Evolutionary conservation across 2,888 invertebrate genomes (phyloP), one percentile per base, ranked within the genome.

Genomic region (Morpho deidamia): DNA sequence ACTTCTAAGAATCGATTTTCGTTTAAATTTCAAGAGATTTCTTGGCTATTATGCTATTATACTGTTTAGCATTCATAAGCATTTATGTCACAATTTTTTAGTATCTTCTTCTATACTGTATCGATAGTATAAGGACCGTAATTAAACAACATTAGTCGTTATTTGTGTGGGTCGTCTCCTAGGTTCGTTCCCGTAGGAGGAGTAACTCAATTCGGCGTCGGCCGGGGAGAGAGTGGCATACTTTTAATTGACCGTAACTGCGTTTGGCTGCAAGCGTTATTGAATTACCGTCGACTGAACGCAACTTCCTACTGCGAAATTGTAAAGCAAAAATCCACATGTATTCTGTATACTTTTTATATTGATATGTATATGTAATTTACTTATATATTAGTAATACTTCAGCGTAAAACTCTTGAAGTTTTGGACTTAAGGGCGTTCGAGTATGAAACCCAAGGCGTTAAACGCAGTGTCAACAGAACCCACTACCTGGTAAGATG

Each of bases 191-290:
- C 72, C 69, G 67, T 62, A 67, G 69, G 68, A 69, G 65, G 69
- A 66, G 78, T 85, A 86, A 85, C 81, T 83, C 74, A 75, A 84
- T 85, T 82, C 76, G 67, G 59, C 64, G 43, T 44, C 72, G 75
- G 69, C 76, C 80, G 78, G 76, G 74, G 78, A 74, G 79, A 76
- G 83, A 85, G 78, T 78, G 77, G 84, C 81, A 82, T 79, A 87
- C 88, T 87, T 88, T 87, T 89, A 89, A 87, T 87, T 88, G 87
- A 78, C 83, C 75, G 78, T 86, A 88, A 88, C 87, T 83, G 78
- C 80, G 80, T 87, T 84, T 80, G 73, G 80, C 81, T 85, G 83
- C 85, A 81, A 84, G 81, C 85, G 77, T 82, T 87, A 88, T 87
- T 81, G 77, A 83, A 81, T 88, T 86, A 86, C 81, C 71, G 69